A percentile compares a stretch with the other conserved stretches of the same genome.
Conservation (phyloP, 2,888 invertebrate species). For the Unio delphinus region DNA sequence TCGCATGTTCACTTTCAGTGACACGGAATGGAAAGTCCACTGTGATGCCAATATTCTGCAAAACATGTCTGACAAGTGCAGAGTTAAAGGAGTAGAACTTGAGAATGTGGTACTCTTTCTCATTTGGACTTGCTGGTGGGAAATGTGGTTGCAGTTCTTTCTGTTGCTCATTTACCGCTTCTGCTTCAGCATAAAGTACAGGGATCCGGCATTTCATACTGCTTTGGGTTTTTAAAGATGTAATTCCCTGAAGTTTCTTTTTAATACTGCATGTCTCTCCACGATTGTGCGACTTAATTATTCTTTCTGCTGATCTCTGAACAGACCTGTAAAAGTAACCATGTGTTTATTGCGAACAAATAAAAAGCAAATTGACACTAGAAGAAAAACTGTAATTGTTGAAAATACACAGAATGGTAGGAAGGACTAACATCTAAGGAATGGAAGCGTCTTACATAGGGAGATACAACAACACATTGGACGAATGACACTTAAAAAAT, state of each 20-base stretch:
- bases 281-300: slow-evolving; percentile 52
- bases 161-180: slow-evolving; percentile 14
- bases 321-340: slow-evolving; percentile 14
- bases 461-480: too few species aligned
- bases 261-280: slow-evolving; percentile 35
- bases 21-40: slow-evolving; percentile 65
- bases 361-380: too few species aligned
- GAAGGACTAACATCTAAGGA: too few species aligned
- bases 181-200: slow-evolving; percentile 45
- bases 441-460: too few species aligned
- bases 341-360: too few species aligned
- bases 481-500: too few species aligned
- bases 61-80: slow-evolving; percentile 50
- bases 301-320: slow-evolving; percentile 23
- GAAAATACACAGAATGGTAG: too few species aligned
- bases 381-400: too few species aligned
- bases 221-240: slow-evolving; percentile 22
- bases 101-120: slow-evolving; percentile 62
- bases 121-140: slow-evolving; percentile 59
- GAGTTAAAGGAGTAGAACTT: slow-evolving; percentile 64
- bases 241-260: slow-evolving; percentile 39
- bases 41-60: slow-evolving; percentile 48
- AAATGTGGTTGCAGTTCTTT: slow-evolving; percentile 29
- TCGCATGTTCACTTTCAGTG: slow-evolving; percentile 61
- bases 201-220: slow-evolving; percentile 34